Conservation (phyloP, 2,888 invertebrate species). For the Carterocephalus palaemon region DNA sequence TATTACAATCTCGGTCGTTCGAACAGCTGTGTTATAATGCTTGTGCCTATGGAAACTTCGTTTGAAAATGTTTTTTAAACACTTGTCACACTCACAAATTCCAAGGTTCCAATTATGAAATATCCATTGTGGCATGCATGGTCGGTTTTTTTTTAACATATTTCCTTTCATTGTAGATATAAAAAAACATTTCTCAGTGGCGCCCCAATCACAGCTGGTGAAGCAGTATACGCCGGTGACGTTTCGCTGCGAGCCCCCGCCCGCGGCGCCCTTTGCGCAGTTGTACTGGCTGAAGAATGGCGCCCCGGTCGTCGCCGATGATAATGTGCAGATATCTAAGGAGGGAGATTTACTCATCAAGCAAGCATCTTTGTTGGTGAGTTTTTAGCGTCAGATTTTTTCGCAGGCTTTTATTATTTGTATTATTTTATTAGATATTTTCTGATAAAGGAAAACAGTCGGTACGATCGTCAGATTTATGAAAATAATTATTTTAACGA, state of each 20-base stretch:
- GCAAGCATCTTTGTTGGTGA: slow-evolving; percentile 86
- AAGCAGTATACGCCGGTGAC: slow-evolving; percentile 91
- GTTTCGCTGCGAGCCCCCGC: slow-evolving; percentile 92
- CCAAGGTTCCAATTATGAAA: no score
- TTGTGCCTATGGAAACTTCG: no score
- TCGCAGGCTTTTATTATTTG: no score
- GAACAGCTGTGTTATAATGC: no score
- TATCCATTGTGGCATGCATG: no score
- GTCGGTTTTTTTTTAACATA: neutral
- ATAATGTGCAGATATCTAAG: slow-evolving; percentile 86
- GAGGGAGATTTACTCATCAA: slow-evolving; percentile 92
- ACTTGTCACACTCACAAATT: no score
- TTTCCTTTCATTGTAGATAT: slow-evolving; percentile 80
- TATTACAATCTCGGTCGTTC: no score
- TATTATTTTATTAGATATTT: no score
- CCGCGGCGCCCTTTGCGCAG: slow-evolving; percentile 91
- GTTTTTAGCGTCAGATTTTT: slow-evolving; percentile 26
- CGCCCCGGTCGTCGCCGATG: slow-evolving; percentile 81
- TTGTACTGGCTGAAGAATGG: slow-evolving; percentile 93
- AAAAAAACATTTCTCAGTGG: slow-evolving; percentile 92
- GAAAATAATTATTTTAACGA: no score
- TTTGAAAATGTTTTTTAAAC: no score
- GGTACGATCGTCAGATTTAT: no score
- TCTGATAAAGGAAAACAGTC: no score
- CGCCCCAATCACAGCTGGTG: slow-evolving; percentile 90